Evolutionary conservation across 2,888 invertebrate species (phyloP).

Genomic region (Agapostemon virescens): DNA sequence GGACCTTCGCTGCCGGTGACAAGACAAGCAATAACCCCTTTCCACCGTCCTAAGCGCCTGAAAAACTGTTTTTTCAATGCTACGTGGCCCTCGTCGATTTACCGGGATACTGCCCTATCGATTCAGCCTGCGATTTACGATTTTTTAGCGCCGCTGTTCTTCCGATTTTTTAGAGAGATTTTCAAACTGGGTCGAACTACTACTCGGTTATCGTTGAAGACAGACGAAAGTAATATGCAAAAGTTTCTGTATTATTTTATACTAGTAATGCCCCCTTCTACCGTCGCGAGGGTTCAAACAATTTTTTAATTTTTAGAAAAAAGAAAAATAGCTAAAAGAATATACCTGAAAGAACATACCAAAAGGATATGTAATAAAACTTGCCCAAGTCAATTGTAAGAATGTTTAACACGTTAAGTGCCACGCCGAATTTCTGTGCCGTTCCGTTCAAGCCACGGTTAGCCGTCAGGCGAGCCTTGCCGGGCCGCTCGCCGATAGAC

Average conservation of each 20-base stretch:
- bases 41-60: background rate
- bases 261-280: no score
- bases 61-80: conserved; percentile 11
- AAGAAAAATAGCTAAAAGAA: no score
- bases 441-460: no score
- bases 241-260: background rate
- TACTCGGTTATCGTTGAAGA: background rate
- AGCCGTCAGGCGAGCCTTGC: no score
- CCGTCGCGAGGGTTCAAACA: no score
- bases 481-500: no score
- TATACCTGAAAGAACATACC: no score
- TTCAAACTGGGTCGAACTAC: background rate
- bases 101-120: background rate
- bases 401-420: no score
- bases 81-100: background rate
- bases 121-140: background rate
- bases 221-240: background rate
- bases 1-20: background rate
- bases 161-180: background rate
- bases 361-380: no score
- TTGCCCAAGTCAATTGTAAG: no score
- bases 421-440: no score
- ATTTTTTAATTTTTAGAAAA: no score
- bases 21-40: conserved; percentile 12
- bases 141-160: background rate